Base-by-base conservation (phyloP, 2,888 invertebrate genomes). In the Linnaemya vulpina region DNA sequence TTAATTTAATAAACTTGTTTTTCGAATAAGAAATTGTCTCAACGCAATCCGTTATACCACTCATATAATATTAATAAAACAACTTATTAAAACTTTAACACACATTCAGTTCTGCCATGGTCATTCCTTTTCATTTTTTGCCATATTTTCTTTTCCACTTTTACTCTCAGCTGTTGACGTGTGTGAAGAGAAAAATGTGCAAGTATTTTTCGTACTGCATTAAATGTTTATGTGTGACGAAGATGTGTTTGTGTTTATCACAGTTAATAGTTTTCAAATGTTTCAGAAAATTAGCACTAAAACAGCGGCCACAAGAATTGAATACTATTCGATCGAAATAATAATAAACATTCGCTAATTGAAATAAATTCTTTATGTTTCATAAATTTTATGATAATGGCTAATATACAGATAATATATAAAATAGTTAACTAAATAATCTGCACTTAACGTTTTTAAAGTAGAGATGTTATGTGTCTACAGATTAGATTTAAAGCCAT, bases 281-380 rank as follows among this genome's bases (percentile, higher is more conserved):
- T 20, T 40, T 62, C 9, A 30, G 30, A 9, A 65, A n/a, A 65
- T 30, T 8, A 11, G 10, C 40, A 40, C 38, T 40, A 20, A 62
- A 35, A 62, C 20, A 3, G 1, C 13, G 20, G 38, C 10, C 20
- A 17, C 20, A 62, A 20, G 20, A 20, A 62, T 20, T 38, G 11
- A 40, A 65, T 13, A 43, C 22, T 5, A 49, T 22, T 55, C 51
- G 17, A 40, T 76, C 35, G 25, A 46, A 58, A 30, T 11, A 60
- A 74, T 74, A 77, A 82, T 71, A 77, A 71, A 58, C 11, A 22
- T 30, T 30, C 53, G 68, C 71, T 82, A 82, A 82, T 82, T 76
- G 71, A 60, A 65, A 73, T 77, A 67, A 60, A 83, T 83, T 75
- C 58, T 77, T 82, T 49, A 38, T 70, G 51, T 67, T 75, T 80